These are phyloP conservation scores for Falco cherrug DNA, from an alignment of 2,797 vertebrate species.

Conservation along the genomic window DNA sequence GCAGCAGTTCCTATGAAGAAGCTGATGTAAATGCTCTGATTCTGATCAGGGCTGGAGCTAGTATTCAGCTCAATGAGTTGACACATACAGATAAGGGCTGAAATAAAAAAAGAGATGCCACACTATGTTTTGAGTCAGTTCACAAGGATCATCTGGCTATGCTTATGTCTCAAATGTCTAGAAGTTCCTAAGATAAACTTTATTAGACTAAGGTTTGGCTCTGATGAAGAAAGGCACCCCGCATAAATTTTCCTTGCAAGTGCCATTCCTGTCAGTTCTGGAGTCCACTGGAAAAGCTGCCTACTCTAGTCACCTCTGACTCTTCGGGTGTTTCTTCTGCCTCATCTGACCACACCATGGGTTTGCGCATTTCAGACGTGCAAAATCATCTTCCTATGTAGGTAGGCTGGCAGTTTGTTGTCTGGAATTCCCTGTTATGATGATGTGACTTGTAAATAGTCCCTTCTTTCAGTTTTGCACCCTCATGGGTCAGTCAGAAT, in stretches of 20 bases:
- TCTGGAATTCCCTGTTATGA: neutral
- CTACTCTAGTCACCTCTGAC: neutral
- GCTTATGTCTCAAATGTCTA: neutral
- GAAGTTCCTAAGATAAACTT: neutral
- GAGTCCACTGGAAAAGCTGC: neutral
- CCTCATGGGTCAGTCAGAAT: neutral
- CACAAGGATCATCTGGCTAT: neutral
- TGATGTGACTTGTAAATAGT: neutral
- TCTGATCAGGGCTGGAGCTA: neutral
- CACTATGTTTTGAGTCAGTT: neutral
- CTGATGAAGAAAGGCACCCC: neutral
- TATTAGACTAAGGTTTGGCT: neutral
- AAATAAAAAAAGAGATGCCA: neutral
- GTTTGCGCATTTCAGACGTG: neutral
- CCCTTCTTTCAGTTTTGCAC: neutral
- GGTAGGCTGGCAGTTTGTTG: neutral
- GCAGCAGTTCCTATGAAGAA: neutral
- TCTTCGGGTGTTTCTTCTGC: neutral
- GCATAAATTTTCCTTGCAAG: neutral
- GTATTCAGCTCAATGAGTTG: neutral
- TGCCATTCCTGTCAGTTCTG: neutral
- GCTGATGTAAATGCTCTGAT: neutral
- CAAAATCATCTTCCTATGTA: neutral
- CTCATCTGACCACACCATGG: neutral
- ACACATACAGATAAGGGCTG: neutral